phyloP scores from a whole-genome alignment of 2,888 invertebrate genomes.

The Drosophila greeni region DNA sequence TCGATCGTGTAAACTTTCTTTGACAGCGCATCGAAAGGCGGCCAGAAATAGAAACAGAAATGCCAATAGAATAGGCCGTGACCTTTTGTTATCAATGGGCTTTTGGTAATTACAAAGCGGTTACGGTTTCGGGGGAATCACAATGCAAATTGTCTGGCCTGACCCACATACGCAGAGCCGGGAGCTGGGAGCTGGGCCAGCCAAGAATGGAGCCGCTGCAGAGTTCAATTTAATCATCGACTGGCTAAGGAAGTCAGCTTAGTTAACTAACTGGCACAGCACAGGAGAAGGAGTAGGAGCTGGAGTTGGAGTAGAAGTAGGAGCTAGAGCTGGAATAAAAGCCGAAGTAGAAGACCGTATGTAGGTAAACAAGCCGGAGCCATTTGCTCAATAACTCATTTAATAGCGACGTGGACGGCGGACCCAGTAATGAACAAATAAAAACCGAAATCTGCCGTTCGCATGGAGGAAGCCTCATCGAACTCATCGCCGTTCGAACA shows the following conservation, averaged over 20 bases:
- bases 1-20: conserved; percentile 7
- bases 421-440: conserved; percentile 68
- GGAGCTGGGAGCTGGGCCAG: conserved; percentile 22
- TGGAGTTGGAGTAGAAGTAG: conserved; percentile 21
- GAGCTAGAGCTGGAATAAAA: neutral
- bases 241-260: conserved; percentile 27
- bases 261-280: conserved; percentile 59
- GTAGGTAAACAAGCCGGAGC: conserved; percentile 64
- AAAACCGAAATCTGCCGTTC: conserved; percentile 66
- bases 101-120: conserved; percentile 29
- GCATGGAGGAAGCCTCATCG: conserved; percentile 44
- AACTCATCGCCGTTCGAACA: conserved; percentile 39
- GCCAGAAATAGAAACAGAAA: conserved; percentile 14
- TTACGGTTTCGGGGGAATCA: conserved; percentile 24
- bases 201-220: conserved; percentile 27
- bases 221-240: conserved; percentile 39
- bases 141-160: conserved; percentile 36
- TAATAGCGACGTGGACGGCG: conserved; percentile 64
- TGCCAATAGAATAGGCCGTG: conserved; percentile 1
- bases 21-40: neutral
- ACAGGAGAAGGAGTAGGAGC: conserved; percentile 22
- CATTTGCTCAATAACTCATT: conserved; percentile 69
- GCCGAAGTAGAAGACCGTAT: conserved; percentile 32
- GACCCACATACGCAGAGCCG: conserved; percentile 28
- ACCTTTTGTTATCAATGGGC: conserved; percentile 26